Evolutionary conservation across 2,113 vertebrate genomes (phyloP), one percentile per base, ranked within the genome.

Genomic region (Ivindomyrus marchei): DNA sequence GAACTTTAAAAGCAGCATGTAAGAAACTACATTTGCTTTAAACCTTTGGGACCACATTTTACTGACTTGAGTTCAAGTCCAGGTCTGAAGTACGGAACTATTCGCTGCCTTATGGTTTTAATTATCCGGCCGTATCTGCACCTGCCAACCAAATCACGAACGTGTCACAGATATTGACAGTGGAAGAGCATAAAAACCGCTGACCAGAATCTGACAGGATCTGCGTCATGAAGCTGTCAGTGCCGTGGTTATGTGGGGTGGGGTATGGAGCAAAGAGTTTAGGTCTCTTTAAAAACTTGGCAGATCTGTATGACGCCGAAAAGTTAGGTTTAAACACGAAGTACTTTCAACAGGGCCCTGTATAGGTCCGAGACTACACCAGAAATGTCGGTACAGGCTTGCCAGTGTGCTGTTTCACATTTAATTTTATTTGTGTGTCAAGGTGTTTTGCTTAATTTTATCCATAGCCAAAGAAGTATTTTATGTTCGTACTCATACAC

Each of bases 121-220:
- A 80, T 80, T 80, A 80, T 80, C 31, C 36, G 17, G 74, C 39
- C 36, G 1, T 80, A 80, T 80, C 74, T 80, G 31, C 74, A 80
- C 74, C 31, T 80, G 74, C 74, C 74, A 80, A 80, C 74, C 36
- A 80, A 80, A 80, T 80, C 36, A 80, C 36, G n/a, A 80, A 80
- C 17, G 74, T 80, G 74, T 80, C 31, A 80, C 74, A 42, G 74
- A 80, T 80, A 36, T 80, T 70, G 62, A 80, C 74, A 42, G 36
- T 80, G 74, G 74, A 80, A 80, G 74, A 42, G 74, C 13, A 80
- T 80, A 42, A 80, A 70, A 80, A 80, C 74, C 36, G 36, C 74
- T 80, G 74, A 70, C 36, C 74, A 80, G 36, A 80, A 80, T 80
- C 70, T 74, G 27, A 74, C 31, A 74, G 27, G 27, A 74, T 36